phyloP scores from a whole-genome alignment of 2,888 invertebrate species.

The Catocala fraxini region DNA sequence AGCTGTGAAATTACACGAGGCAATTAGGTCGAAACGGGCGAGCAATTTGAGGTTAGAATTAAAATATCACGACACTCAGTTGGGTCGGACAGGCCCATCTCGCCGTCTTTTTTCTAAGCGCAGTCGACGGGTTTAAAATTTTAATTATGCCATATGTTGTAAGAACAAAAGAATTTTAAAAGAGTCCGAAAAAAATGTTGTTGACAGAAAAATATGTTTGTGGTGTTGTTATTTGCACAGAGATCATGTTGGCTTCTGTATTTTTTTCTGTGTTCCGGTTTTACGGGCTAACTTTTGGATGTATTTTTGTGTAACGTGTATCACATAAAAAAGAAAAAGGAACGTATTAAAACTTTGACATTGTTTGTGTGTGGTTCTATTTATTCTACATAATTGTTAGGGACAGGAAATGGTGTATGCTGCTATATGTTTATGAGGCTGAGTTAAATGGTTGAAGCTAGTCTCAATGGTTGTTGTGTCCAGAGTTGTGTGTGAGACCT shows the following conservation, averaged over 20 bases:
- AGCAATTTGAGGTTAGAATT: slow-evolving; percentile 72
- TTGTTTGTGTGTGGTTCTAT: too few relatives aligned
- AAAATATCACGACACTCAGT: slow-evolving; percentile 66
- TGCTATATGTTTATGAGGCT: too few relatives aligned
- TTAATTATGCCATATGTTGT: slow-evolving; percentile 65
- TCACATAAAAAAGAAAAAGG: too few relatives aligned
- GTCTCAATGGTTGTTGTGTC: too few relatives aligned
- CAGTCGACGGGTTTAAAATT: slow-evolving; percentile 55
- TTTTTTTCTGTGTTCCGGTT: background rate
- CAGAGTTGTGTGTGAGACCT: too few relatives aligned
- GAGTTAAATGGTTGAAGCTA: too few relatives aligned
- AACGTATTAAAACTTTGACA: too few relatives aligned
- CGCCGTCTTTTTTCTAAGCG: slow-evolving; percentile 56
- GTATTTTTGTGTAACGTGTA: too few relatives aligned
- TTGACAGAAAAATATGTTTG: slow-evolving; percentile 40
- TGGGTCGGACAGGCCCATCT: slow-evolving; percentile 34
- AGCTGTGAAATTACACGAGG: slow-evolving; percentile 71
- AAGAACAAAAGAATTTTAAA: slow-evolving; percentile 62
- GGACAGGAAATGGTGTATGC: too few relatives aligned
- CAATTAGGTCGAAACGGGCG: slow-evolving; percentile 71
- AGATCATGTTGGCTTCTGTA: slow-evolving; percentile 15
- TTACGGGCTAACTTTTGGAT: background rate
- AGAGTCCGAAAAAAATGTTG: slow-evolving; percentile 40
- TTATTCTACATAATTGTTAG: too few relatives aligned
- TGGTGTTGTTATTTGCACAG: slow-evolving; percentile 19